A percentile compares a stretch with the other conserved stretches of the same genome.
phyloP scores from a whole-genome alignment of 1,140 invertebrate species.

The Drosophila willistoni region DNA sequence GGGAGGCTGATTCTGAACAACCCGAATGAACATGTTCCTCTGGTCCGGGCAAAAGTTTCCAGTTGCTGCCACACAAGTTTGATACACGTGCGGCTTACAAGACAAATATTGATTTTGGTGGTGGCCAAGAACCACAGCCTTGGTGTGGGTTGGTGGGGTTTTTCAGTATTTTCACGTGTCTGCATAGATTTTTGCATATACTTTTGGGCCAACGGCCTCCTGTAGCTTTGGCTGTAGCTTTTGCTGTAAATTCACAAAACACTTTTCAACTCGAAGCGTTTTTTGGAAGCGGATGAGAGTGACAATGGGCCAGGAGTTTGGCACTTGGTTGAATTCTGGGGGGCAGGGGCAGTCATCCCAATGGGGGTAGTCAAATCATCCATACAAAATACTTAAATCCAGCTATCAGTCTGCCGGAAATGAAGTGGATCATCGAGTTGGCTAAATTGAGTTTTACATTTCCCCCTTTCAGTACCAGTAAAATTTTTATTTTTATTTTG shows the following conservation, averaged over 20 bases:
- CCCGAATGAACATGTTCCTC: slow-evolving; percentile 13
- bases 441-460: slow-evolving; percentile 31
- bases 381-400: slow-evolving; percentile 32
- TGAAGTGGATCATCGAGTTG: slow-evolving; percentile 69
- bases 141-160: not conserved
- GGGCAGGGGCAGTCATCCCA: slow-evolving; percentile 6
- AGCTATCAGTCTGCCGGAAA: slow-evolving; percentile 47
- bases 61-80: slow-evolving; percentile 38
- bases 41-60: slow-evolving; percentile 35
- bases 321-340: slow-evolving; percentile 7
- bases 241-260: slow-evolving; percentile 44
- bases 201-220: slow-evolving; percentile 28
- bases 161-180: slow-evolving; percentile 50
- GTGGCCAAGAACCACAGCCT: slow-evolving; percentile 41
- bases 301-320: slow-evolving; percentile 56
- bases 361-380: slow-evolving; percentile 26
- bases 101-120: slow-evolving; percentile 77
- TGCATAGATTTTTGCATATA: slow-evolving; percentile 61
- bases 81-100: slow-evolving; percentile 77
- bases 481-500: slow-evolving; percentile 50
- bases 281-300: slow-evolving; percentile 55
- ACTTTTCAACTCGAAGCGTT: slow-evolving; percentile 10
- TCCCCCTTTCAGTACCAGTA: not conserved
- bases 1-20: slow-evolving; percentile 9
- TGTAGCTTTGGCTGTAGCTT: slow-evolving; percentile 2